Base-by-base conservation (phyloP, 92 coral and sea anemone species). In the Heliopora coerulea region DNA sequence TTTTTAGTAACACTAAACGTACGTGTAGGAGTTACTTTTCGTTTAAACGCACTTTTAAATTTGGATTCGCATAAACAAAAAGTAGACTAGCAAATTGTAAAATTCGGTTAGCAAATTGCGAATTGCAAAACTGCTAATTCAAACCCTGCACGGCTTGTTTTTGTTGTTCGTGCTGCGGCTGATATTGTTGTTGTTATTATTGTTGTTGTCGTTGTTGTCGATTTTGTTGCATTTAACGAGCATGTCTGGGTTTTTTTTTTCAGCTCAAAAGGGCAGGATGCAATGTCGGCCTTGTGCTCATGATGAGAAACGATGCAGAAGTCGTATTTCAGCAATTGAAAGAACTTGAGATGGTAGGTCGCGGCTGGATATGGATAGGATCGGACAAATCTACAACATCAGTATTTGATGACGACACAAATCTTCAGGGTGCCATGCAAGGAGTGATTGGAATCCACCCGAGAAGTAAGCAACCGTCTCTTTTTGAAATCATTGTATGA, bases 371-470 rank as follows among this genome's bases (percentile, higher is more conserved):
- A 54, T 95, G 99, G 99, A 85, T 95, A 10, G 99, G 97, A 3
- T 85, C 97, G 29, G 99, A 95, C 57, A 96, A 96, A 20, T 89
- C 99, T 21, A 87, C 95, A 0, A 78, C 99, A 13, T 89, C 95
- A n/a, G 91, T 91, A 1, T 90, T 95, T 54, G 84, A 86, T 31
- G 88, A 89, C 19, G 90, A 86, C 42, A 90, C 84, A 33, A 90
- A 88, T 64, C 82, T 95, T 56, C 88, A 95, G 63, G 85, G 83
- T 26, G 83, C 96, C 64, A 95, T 95, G 99, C 89, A 90, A 68
- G 99, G 99, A 20, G 89, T 95, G 91, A 75, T 95, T 56, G 99
- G 99, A n/a, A 90, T 91, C 14, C 99, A 90, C 76, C 96, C 99
- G 15, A 70, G 77, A 28, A 52, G 77, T 70, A 70, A 30, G 77